Conservation (phyloP, 2,888 invertebrate genomes). For the Erannis defoliaria region DNA sequence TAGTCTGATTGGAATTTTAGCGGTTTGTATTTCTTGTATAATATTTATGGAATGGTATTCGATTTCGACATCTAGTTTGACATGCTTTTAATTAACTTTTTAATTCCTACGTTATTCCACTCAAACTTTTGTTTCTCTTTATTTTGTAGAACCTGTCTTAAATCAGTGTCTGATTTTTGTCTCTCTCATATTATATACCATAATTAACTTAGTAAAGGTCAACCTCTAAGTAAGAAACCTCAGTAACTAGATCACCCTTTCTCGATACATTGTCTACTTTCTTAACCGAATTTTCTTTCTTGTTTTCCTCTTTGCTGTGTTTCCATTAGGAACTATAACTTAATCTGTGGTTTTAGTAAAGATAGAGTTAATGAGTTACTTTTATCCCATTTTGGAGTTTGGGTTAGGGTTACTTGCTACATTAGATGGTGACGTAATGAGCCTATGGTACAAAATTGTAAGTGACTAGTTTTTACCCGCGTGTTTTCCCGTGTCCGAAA, state of each 20-base stretch:
- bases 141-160: too few relatives aligned
- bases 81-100: neutral
- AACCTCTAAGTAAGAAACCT: slow-evolving; percentile 62
- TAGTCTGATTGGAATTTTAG: slow-evolving; percentile 50
- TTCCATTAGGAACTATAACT: slow-evolving; percentile 29
- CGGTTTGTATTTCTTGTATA: neutral
- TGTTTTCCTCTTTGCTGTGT: slow-evolving; percentile 49
- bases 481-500: too few relatives aligned
- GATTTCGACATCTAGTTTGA: neutral
- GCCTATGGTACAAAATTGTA: neutral
- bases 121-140: neutral
- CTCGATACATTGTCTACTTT: slow-evolving; percentile 56
- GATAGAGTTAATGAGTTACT: slow-evolving; percentile 19
- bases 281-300: slow-evolving; percentile 62
- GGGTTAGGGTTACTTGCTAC: slow-evolving; percentile 13
- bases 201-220: slow-evolving; percentile 24
- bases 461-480: neutral
- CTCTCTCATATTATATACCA: slow-evolving; percentile 1
- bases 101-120: neutral
- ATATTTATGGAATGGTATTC: slow-evolving; percentile 1
- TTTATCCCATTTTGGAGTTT: slow-evolving; percentile 19
- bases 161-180: neutral
- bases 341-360: slow-evolving; percentile 16
- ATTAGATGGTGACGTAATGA: neutral
- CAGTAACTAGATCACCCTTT: slow-evolving; percentile 65